Percentiles rank a stretch among this genome's conserved stretches.
Evolutionary conservation across 2,888 invertebrate genomes (phyloP).

Genomic region (Hedychridium roseum): DNA sequence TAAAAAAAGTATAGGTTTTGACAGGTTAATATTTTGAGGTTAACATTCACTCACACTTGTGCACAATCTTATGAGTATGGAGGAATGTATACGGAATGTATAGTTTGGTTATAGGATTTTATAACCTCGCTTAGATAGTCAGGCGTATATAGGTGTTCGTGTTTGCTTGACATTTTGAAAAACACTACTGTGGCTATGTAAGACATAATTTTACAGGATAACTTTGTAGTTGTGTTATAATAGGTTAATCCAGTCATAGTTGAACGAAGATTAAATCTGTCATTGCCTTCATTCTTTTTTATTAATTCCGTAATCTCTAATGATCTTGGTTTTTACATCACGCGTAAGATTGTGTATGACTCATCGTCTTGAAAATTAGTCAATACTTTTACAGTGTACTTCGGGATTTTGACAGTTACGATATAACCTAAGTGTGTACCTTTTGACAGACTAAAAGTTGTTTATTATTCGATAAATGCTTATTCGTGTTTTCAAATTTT

Average conservation of each 20-base stretch:
- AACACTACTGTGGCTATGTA: not conserved
- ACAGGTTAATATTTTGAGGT: not conserved
- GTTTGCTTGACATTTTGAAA: not conserved
- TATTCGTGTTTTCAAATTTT: not conserved
- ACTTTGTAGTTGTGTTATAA: not conserved
- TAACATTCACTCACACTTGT: not conserved
- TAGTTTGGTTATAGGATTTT: not conserved
- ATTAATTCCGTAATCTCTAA: not conserved
- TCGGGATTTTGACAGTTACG: not conserved
- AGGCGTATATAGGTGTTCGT: not conserved
- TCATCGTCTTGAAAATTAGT: not conserved
- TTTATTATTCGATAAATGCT: too few relatives aligned
- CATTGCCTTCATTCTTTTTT: not conserved
- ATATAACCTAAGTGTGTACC: not conserved
- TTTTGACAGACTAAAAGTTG: too few relatives aligned
- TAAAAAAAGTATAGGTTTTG: not conserved
- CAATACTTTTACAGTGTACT: not conserved
- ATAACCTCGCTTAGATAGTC: not conserved
- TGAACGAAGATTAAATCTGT: not conserved
- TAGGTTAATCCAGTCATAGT: not conserved
- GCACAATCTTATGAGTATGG: not conserved
- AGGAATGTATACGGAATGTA: not conserved
- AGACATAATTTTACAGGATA: not conserved
- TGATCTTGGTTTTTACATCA: not conserved
- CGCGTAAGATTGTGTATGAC: not conserved